These are phyloP conservation scores for Allygus modestus DNA, from an alignment of 2,888 invertebrate species.

Conservation along the genomic window DNA sequence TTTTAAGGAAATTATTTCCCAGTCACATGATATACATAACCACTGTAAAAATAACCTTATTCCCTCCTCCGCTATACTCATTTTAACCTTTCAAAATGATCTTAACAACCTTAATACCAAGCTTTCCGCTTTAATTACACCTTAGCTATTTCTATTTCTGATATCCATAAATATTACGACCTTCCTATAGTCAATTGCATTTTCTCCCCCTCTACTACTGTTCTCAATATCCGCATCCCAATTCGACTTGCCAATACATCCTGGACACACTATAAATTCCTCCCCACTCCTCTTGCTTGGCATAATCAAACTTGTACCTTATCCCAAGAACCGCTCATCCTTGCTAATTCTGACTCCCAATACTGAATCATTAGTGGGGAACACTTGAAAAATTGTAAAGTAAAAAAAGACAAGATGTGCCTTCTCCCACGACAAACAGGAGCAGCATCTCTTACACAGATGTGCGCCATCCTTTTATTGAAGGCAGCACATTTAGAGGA, in stretches of 20 bases:
- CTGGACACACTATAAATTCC: neutral
- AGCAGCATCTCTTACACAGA: neutral
- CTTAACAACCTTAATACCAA: neutral
- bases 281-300: constrained; percentile 10
- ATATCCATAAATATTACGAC: neutral
- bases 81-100: neutral
- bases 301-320: constrained; percentile 7
- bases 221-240: neutral
- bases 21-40: no score
- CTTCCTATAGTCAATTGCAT: neutral
- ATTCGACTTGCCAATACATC: neutral
- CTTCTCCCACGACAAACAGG: constrained; percentile 4
- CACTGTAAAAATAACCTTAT: neutral
- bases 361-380: neutral
- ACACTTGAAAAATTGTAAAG: neutral
- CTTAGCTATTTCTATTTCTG: neutral
- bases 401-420: neutral
- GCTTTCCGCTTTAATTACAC: neutral
- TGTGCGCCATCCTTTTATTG: neutral
- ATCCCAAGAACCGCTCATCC: neutral
- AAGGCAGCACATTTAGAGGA: neutral
- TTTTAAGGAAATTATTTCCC: no score
- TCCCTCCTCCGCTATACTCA: neutral
- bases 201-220: neutral
- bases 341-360: neutral